Base-by-base conservation (phyloP, 92 coral and sea anemone genomes). In the Ricordea florida region DNA sequence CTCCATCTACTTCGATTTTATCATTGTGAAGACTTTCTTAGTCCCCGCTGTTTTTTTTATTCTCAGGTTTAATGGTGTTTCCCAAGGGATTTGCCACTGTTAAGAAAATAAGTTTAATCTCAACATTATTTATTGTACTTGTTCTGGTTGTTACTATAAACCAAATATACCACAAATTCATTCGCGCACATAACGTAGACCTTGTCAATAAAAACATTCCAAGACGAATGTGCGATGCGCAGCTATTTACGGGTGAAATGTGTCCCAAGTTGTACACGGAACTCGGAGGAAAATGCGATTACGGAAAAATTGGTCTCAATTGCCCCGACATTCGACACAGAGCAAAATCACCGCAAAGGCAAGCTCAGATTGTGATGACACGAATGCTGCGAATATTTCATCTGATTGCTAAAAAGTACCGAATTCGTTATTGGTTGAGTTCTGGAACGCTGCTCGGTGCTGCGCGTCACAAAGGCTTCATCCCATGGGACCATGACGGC, bases 401-500 rank as follows among this genome's bases (percentile, higher is more conserved):
- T 29, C 77, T 87, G 4, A 57, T 81, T 3, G 84, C 92, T 9
- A 33, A 33, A 22, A 76, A 74, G 44, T 80, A 87, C 74, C 46
- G 40, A 26, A 74, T 87, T 2, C 69, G 57, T 4, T 87, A 80
- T 48, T 87, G 92, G 92, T 47, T 87, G 6, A 44, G 69, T 13
- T 38, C 43, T 14, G 92, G 92, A 23, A 87, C 92, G 3, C 65
- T 87, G 22, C 34, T 87, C 5, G 92, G 92, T 5, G 92, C 92
- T 30, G 92, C 80, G 10, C 60, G 92, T 27, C 92, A 87, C 51
- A 49, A 51, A 11, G 92, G 92, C 14, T 61, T 68, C 14, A 74
- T 87, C 7, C 92, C 92, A 0, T 87, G 92, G 92, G 92, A 87
- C 6, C 70, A 69, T 10, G 92, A 87, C 50, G 85, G 60, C 7